Base-by-base conservation (phyloP, 2,888 invertebrate genomes). In the Noctua janthe region DNA sequence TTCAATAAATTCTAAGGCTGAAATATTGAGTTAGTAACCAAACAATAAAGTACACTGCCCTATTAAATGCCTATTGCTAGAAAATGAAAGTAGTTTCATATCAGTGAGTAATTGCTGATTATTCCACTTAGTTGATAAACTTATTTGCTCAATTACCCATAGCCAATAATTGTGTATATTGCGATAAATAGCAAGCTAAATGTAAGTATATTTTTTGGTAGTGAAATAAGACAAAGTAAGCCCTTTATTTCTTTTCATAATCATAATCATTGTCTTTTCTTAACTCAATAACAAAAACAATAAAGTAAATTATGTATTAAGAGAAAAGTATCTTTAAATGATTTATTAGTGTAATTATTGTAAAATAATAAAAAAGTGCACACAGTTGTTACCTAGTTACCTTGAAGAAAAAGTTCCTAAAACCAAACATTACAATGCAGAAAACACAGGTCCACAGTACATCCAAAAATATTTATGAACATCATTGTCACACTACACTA, bases 391-490 rank as follows among this genome's bases (percentile, higher is more conserved):
- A 87, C 87, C 79, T 79, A 84, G 77, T 73, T 92, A 95, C 95
- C 95, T 94, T 95, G 83, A 94, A 93, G 84, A 94, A 91, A 85
- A 95, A 90, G 87, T 91, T 93, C 89, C 90, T 94, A 92, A 95
- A 93, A 80, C 92, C 93, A 92, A 93, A 93, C 95, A 95, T 95
- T 90, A 93, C 94, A 92, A 84, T 84, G 84, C 87, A 90, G 85
- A 87, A 90, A 85, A 83, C 86, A 83, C 74, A 90, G 80, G 76
- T 81, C 64, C 81, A 88, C 71, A 74, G 74, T 73, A 71, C 62
- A 72, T 74, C 39, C 83, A 88, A 86, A 89, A 83, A 81, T 76
- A 85, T 82, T 88, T 88, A 82, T 87, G 91, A 94, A 92, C 89
- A 90, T 93, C 91, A 93, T 90, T 85, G 75, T 87, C 89, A 91